Conservation (phyloP, 2,113 vertebrate genomes). For the Dipodomys merriami region DNA sequence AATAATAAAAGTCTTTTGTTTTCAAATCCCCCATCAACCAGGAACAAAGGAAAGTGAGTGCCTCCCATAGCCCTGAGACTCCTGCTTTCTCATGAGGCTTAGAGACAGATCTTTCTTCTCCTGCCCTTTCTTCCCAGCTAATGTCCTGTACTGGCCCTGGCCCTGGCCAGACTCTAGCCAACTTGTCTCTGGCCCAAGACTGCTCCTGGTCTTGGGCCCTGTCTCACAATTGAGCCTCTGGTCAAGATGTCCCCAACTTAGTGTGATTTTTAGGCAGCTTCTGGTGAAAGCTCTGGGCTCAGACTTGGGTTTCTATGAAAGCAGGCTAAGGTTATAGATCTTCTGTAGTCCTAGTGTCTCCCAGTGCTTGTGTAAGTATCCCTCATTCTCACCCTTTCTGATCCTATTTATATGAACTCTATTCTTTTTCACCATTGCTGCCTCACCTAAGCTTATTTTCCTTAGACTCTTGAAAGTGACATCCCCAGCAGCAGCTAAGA, state of each 20-base stretch:
- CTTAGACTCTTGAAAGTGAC: background rate
- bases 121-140: background rate
- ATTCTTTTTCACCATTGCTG: background rate
- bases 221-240: background rate
- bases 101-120: background rate
- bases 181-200: background rate
- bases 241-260: background rate
- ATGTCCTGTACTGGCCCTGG: background rate
- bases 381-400: background rate
- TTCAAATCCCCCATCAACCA: background rate
- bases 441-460: background rate
- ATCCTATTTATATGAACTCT: background rate
- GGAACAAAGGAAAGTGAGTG: background rate
- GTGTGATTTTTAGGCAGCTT: background rate
- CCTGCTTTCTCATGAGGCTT: background rate
- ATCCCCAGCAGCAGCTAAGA: background rate
- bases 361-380: background rate
- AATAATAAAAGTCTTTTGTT: background rate
- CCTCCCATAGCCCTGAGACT: background rate
- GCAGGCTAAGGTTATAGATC: background rate
- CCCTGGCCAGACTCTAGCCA: background rate
- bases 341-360: background rate
- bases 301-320: constrained; percentile 16
- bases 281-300: background rate
- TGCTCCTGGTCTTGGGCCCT: background rate